Conservation (phyloP, 2,113 vertebrate species). For the Calidris pugnax region DNA sequence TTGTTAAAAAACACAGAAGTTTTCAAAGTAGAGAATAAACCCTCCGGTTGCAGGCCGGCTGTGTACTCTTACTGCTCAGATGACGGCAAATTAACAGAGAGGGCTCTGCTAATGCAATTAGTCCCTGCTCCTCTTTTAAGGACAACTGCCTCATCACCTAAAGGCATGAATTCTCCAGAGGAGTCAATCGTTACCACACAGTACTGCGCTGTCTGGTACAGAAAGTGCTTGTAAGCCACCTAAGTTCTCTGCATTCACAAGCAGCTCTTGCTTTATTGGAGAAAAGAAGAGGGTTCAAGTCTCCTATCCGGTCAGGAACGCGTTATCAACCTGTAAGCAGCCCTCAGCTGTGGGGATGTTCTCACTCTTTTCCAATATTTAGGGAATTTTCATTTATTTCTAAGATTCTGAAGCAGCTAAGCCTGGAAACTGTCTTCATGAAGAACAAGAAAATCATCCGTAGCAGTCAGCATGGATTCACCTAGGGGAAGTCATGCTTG, state of each 20-base stretch:
- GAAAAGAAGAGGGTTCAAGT: neutral
- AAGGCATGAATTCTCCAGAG: neutral
- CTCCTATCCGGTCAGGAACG: neutral
- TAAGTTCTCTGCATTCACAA: neutral
- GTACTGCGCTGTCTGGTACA: neutral
- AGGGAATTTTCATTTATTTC: neutral
- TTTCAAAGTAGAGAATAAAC: neutral
- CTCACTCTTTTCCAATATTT: neutral
- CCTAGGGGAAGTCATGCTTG: neutral
- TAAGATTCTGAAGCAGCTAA: neutral
- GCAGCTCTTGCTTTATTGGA: neutral
- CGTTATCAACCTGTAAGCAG: accelerated
- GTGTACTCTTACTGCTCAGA: neutral
- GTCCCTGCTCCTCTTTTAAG: neutral
- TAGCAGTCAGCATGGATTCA: neutral
- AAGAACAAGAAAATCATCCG: neutral
- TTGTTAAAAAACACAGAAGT: neutral
- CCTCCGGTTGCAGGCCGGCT: neutral
- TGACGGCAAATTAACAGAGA: neutral
- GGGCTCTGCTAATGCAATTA: neutral
- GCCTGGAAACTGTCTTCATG: neutral
- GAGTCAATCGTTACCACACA: neutral
- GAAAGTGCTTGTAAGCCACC: neutral
- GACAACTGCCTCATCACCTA: neutral
- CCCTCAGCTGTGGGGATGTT: neutral